Conservation (phyloP, 1,140 invertebrate genomes). For the Brachionus paranguensis region DNA sequence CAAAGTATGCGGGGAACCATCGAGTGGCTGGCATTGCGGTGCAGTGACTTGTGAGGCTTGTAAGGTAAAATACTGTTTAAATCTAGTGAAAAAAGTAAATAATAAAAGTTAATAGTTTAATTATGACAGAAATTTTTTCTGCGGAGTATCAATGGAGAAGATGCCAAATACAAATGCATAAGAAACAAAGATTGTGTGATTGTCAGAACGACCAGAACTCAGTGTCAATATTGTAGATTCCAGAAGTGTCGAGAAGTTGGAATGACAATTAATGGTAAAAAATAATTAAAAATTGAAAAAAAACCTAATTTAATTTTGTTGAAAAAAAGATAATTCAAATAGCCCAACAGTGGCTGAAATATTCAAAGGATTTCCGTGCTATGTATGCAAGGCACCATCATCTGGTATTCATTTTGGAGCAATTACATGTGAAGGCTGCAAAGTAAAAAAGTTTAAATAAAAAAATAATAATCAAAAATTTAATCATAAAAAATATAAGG, state of each 20-base stretch:
- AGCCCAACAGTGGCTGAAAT: constrained; percentile 36
- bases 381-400: constrained; percentile 83
- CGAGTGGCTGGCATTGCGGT: constrained; percentile 55
- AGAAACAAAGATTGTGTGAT: constrained; percentile 49
- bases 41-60: constrained; percentile 56
- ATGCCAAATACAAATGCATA: constrained; percentile 51
- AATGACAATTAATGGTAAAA: constrained; percentile 89
- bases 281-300: background rate
- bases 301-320: too few relatives aligned
- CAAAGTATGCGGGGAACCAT: constrained; percentile 53
- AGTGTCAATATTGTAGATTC: constrained; percentile 95
- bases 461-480: background rate
- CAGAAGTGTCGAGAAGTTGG: constrained; percentile 97
- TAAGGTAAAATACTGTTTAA: constrained; percentile 47
- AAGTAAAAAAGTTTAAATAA: constrained; percentile 62
- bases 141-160: constrained; percentile 48
- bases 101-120: background rate
- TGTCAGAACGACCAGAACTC: constrained; percentile 52
- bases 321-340: background rate
- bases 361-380: constrained; percentile 48
- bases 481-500: background rate
- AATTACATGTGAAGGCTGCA: constrained; percentile 93
- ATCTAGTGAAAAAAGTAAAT: background rate
- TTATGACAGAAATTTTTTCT: constrained; percentile 55
- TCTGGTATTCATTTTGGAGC: constrained; percentile 93